Percentiles rank a stretch among this genome's conserved stretches.
These are phyloP conservation scores for Xerus rutilus DNA, from an alignment of 2,797 vertebrate genomes.

Conservation along the genomic window DNA sequence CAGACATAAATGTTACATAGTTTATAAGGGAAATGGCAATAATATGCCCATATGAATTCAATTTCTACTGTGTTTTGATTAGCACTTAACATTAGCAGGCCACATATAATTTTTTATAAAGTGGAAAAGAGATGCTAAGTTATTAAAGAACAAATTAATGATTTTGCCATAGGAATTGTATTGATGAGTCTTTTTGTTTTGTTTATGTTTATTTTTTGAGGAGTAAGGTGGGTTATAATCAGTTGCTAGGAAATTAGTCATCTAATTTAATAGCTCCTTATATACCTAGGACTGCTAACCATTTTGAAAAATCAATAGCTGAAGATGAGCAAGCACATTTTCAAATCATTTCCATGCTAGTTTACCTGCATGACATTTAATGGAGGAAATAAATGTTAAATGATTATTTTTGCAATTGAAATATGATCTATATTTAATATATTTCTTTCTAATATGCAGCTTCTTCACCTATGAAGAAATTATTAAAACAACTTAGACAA, in stretches of 20 bases:
- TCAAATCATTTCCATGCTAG: not conserved
- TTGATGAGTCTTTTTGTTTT: constrained; percentile 42
- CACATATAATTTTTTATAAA: constrained; percentile 49
- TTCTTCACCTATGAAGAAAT: not conserved
- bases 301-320: not conserved
- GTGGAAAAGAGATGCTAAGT: constrained; percentile 49
- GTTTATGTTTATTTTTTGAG: not conserved
- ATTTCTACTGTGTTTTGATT: constrained; percentile 56
- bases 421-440: not conserved
- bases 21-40: not conserved
- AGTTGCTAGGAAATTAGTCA: constrained; percentile 61
- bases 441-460: not conserved
- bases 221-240: not conserved
- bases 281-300: constrained; percentile 43
- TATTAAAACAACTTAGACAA: constrained; percentile 3
- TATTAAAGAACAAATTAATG: constrained; percentile 53
- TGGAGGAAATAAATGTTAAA: not conserved
- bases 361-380: constrained; percentile 38
- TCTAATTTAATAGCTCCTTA: constrained; percentile 9
- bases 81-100: constrained; percentile 21
- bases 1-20: constrained; percentile 38
- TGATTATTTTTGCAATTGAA: constrained; percentile 29
- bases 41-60: not conserved
- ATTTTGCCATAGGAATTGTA: constrained; percentile 61
- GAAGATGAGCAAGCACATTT: constrained; percentile 13